Conservation (phyloP, 92 coral and sea anemone genomes). For the Porites rus region DNA sequence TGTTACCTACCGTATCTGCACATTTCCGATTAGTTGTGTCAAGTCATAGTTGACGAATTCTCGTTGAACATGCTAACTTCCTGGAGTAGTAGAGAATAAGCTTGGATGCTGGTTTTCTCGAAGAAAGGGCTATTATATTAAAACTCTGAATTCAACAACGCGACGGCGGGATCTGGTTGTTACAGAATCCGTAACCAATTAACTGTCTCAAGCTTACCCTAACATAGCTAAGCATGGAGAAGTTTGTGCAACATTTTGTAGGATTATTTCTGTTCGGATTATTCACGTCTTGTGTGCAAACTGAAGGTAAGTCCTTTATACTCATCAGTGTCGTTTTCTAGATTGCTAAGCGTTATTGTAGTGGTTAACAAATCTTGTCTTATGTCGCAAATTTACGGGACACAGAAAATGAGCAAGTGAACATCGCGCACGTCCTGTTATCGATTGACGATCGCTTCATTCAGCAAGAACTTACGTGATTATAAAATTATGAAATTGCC, state of each 20-base stretch:
- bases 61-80: conserved; percentile 19
- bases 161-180: background rate
- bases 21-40: conserved; percentile 19
- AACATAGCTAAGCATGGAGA: background rate
- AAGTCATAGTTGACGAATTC: conserved; percentile 4
- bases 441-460: background rate
- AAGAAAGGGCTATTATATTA: too few species aligned
- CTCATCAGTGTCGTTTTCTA: too few species aligned
- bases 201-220: background rate
- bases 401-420: background rate
- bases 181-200: conserved; percentile 1
- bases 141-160: too few species aligned
- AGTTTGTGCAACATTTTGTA: background rate
- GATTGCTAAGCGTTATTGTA: background rate
- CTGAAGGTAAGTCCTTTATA: conserved; percentile 9
- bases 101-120: background rate
- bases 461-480: background rate
- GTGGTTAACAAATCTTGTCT: background rate
- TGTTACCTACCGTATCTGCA: background rate
- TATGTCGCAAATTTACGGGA: background rate
- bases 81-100: background rate
- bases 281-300: background rate
- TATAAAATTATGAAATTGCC: background rate
- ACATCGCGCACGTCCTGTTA: background rate
- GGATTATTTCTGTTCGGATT: conserved; percentile 4